Conservation (phyloP, 2,113 vertebrate species). For the Pseudois nayaur region DNA sequence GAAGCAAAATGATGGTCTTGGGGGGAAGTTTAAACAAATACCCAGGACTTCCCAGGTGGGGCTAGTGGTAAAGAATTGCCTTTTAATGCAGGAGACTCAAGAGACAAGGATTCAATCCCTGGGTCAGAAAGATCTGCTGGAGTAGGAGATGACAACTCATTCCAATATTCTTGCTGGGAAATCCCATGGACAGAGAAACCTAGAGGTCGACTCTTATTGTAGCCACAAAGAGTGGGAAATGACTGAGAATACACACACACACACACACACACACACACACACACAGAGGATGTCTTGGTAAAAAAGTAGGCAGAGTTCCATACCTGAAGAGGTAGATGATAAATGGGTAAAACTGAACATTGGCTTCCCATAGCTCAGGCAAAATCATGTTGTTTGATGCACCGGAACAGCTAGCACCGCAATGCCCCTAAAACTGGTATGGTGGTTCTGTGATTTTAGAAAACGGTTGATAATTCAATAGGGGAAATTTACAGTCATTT, state of each 20-base stretch:
- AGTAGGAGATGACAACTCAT: background rate
- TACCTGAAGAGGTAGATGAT: background rate
- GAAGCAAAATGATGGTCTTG: background rate
- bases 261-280: background rate
- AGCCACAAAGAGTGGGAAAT: background rate
- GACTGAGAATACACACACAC: background rate
- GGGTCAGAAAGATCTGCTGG: background rate
- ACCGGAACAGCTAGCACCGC: background rate
- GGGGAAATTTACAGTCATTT: background rate
- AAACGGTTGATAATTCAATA: background rate
- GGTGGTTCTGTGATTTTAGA: background rate
- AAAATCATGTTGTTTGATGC: background rate
- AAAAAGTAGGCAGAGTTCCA: background rate
- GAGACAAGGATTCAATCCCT: background rate
- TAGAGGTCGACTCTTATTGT: background rate
- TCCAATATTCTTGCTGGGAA: background rate
- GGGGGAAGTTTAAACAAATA: background rate
- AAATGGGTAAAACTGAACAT: too few relatives aligned
- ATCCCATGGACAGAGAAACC: background rate
- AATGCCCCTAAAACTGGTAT: background rate
- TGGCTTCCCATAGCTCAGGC: background rate
- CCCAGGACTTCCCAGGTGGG: fast-evolving
- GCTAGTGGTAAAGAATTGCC: background rate
- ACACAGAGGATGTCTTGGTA: background rate
- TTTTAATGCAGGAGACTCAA: background rate